Evolutionary conservation across 2,113 vertebrate species (phyloP), one percentile per base, ranked within the genome.

Genomic region (Pelecanus crispus): DNA sequence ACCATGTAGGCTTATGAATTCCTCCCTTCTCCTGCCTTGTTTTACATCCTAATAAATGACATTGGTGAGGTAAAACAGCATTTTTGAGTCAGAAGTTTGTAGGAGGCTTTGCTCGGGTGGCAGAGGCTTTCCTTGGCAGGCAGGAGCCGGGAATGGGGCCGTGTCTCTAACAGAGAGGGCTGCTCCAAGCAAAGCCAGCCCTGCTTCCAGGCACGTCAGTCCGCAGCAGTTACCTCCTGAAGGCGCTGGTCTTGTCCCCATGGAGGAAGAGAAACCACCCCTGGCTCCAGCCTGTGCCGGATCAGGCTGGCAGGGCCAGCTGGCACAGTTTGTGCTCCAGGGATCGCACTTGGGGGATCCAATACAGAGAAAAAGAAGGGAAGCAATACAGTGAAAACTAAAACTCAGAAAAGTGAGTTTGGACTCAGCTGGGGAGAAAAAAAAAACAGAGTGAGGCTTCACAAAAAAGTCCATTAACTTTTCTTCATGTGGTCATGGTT

Each of bases 241-340:
- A 81, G 16, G 36, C 6, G 36, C 32, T 63, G 47, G 2, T 82
- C 22, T 31, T 77, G 21, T n/a, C 11, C 34, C 9, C 0, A 0
- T 8, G 34, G 19, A 77, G 22, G 25, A 40, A 71, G n/a, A 36
- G 2, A 15, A 88, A 31, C 17, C 7, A 79, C 1, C 4, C 6
- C 18, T 1, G 29, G 34, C 31, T 77, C 63, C 25, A 52, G 2
- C 2, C 15, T 16, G 1, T 0, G 1, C 47, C 74, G 50, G 22
- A 19, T 49, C 16, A 31, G 68, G 25, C 29, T 59, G 38, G 26
- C 29, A 80, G 42, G 3, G 1, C 21, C 50, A 25, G 24, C 29
- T 1, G 3, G 31, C 62, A 70, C 10, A 49, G 8, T 22, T 9
- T 24, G 28, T 44, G 25, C 16, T 14, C 45, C 5, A 2, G 36